Evolutionary conservation across 2,113 vertebrate genomes (phyloP).

Genomic region (Thamnaconus septentrionalis): DNA sequence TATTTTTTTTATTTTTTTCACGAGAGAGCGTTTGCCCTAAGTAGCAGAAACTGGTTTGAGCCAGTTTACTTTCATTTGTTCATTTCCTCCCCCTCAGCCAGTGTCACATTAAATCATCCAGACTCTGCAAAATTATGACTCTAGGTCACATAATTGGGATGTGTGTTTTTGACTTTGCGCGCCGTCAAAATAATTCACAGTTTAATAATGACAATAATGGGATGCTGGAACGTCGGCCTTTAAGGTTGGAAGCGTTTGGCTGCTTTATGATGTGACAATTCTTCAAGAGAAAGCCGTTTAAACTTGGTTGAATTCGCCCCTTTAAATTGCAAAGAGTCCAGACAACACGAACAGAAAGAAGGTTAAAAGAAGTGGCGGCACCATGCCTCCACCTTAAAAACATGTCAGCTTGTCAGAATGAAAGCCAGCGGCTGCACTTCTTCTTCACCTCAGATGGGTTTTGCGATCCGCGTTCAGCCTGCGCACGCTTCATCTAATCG

Average conservation of each 20-base stretch:
- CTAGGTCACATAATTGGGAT: slow-evolving; percentile 8
- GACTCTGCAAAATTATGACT: slow-evolving; percentile 16
- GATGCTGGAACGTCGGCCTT: too few species aligned
- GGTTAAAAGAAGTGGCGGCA: slow-evolving; percentile 17
- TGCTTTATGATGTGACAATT: too few species aligned
- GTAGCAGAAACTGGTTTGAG: slow-evolving; percentile 22
- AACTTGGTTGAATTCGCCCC: too few species aligned
- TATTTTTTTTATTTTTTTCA: slow-evolving; percentile 8
- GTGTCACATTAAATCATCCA: slow-evolving; percentile 21
- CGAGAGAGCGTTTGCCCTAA: slow-evolving; percentile 18
- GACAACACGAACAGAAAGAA: too few species aligned
- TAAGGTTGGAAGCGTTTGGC: too few species aligned
- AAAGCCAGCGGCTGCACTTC: slow-evolving; percentile 15
- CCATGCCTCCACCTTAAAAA: slow-evolving; percentile 18
- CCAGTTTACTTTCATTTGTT: slow-evolving; percentile 2
- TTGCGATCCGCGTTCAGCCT: slow-evolving; percentile 11
- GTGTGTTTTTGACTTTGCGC: slow-evolving; percentile 24
- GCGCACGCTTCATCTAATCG: slow-evolving; percentile 13
- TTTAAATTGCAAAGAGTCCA: too few species aligned
- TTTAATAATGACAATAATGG: slow-evolving; percentile 10
- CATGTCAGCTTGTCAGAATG: slow-evolving; percentile 15
- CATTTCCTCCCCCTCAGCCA: not conserved
- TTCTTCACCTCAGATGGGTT: slow-evolving; percentile 6
- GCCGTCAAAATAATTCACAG: slow-evolving; percentile 7
- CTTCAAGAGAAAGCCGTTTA: too few species aligned